A percentile compares a stretch with the other conserved stretches of the same genome.
These are phyloP conservation scores for Tribolium freemani DNA, from an alignment of 2,888 invertebrate species.

Conservation along the genomic window DNA sequence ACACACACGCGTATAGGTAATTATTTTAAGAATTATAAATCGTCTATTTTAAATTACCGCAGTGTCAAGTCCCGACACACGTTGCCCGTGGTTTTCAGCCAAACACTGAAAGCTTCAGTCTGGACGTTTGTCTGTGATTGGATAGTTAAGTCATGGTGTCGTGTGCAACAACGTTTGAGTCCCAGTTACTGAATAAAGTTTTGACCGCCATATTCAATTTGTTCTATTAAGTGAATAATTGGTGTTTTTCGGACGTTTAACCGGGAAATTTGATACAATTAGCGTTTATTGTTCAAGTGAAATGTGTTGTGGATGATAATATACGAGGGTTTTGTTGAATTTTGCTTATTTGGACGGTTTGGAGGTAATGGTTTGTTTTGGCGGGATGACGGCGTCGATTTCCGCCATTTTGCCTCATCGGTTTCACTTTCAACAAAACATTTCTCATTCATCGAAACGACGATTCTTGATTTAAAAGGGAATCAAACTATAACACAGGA, in stretches of 20 bases:
- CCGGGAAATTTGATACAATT: background rate
- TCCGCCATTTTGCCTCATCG: conserved; percentile 48
- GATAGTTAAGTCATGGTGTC: conserved; percentile 45
- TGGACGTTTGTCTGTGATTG: conserved; percentile 44
- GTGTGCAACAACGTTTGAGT: conserved; percentile 52
- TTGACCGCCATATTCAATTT: conserved; percentile 51
- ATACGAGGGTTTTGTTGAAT: background rate
- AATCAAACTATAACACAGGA: too few species aligned
- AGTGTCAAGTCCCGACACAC: conserved; percentile 38
- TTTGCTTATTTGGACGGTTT: background rate
- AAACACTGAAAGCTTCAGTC: conserved; percentile 32
- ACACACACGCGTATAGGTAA: conserved; percentile 50
- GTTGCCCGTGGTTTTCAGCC: conserved; percentile 17
- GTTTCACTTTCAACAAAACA: background rate
- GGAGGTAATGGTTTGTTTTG: conserved; percentile 44
- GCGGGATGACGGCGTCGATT: conserved; percentile 42
- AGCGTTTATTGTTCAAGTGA: conserved; percentile 7
- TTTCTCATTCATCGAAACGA: background rate
- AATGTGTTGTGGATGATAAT: conserved; percentile 31
- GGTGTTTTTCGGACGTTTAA: conserved; percentile 5
- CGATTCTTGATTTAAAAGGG: too few species aligned
- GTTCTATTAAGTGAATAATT: conserved; percentile 15
- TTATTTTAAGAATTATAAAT: conserved; percentile 56
- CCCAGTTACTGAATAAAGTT: conserved; percentile 48
- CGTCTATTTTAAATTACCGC: conserved; percentile 52